Evolutionary conservation across 2,888 invertebrate species (phyloP).

Genomic region (Clepsis dumicolana): DNA sequence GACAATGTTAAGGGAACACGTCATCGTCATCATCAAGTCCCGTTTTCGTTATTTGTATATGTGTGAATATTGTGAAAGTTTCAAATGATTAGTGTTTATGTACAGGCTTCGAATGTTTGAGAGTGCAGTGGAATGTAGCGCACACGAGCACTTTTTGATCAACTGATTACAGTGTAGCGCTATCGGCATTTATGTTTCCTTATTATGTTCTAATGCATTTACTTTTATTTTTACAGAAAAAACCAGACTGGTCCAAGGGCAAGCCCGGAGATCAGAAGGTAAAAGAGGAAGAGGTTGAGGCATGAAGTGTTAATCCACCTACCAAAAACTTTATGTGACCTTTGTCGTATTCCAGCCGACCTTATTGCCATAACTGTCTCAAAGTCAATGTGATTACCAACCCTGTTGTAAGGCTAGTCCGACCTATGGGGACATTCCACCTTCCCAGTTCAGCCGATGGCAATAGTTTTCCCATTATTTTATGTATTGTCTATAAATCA

Average conservation of each 20-base stretch:
- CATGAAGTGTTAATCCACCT: slow-evolving; percentile 87
- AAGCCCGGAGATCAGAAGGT: slow-evolving; percentile 96
- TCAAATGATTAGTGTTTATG: slow-evolving; percentile 23
- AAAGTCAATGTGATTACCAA: slow-evolving; percentile 70
- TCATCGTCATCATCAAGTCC: neutral
- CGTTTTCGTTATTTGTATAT: neutral
- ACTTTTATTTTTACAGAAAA: slow-evolving; percentile 90
- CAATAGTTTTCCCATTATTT: slow-evolving; percentile 60
- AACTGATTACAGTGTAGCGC: slow-evolving; percentile 48
- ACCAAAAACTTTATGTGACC: slow-evolving; percentile 72
- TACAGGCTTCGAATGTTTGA: slow-evolving; percentile 44
- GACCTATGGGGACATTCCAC: slow-evolving; percentile 45
- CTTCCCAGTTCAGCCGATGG: slow-evolving; percentile 51
- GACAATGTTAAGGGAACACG: neutral
- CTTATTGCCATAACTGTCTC: slow-evolving; percentile 64
- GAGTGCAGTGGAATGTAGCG: slow-evolving; percentile 26
- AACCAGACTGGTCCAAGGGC: slow-evolving; percentile 97
- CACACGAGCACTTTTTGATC: slow-evolving; percentile 11
- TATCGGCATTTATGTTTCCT: slow-evolving; percentile 44
- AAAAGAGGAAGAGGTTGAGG: slow-evolving; percentile 93
- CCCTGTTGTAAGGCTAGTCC: slow-evolving; percentile 46
- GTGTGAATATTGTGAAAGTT: slow-evolving; percentile 25
- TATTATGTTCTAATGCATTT: slow-evolving; percentile 46
- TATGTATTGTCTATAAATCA: slow-evolving; percentile 69
- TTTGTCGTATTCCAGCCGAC: slow-evolving; percentile 68